A percentile compares a stretch with the other conserved stretches of the same genome.
Evolutionary conservation across 2,113 vertebrate species (phyloP).

Genomic region (Terrapene triunguis): DNA sequence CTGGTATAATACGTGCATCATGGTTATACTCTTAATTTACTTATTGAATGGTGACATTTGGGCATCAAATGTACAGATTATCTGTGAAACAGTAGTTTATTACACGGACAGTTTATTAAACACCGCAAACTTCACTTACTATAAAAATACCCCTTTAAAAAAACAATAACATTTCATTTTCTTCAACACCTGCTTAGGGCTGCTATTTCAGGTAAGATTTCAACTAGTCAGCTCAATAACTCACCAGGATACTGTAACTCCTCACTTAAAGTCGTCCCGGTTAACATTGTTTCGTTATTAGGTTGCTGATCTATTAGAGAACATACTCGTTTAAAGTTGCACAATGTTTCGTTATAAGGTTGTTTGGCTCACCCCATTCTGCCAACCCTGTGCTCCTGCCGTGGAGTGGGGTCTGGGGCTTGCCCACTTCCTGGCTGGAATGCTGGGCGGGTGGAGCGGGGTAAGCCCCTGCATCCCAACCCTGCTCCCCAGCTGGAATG

Average conservation of each 20-base stretch:
- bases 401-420: too few species aligned
- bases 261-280: too few species aligned
- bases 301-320: too few species aligned
- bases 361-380: too few species aligned
- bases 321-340: too few species aligned
- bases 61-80: neutral
- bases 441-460: too few species aligned
- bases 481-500: too few species aligned
- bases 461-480: too few species aligned
- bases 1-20: neutral
- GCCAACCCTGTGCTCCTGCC: too few species aligned
- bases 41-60: neutral
- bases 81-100: neutral
- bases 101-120: neutral
- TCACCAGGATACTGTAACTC: neutral
- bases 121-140: neutral
- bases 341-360: too few species aligned
- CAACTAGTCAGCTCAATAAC: neutral
- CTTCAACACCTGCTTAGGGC: neutral
- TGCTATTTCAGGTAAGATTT: neutral
- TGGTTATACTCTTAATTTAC: neutral
- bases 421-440: too few species aligned
- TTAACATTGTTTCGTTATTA: too few species aligned
- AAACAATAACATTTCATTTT: neutral
- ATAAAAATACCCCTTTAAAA: neutral